Base-by-base conservation (phyloP, 2,113 vertebrate species). In the Rutilus rutilus region DNA sequence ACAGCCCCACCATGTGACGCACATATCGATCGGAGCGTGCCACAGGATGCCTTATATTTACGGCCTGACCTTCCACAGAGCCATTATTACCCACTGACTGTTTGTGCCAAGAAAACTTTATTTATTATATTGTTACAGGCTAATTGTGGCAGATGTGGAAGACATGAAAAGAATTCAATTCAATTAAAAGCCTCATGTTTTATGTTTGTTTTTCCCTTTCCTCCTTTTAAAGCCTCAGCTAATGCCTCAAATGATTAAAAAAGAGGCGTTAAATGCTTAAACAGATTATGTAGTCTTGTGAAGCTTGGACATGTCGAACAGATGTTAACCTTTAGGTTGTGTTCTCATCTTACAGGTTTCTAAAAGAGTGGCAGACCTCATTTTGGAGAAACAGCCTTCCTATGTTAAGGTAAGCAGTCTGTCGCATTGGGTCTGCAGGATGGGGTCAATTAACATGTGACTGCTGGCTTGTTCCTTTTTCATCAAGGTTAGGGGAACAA, bases 361-460 rank as follows among this genome's bases (percentile, higher is more conserved):
- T 86, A 99, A 97, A 94, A 99, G 97, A 93, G 98, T 99, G 47
- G 97, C 98, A 6, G 97, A 99, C 94, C 95, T 99, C 91, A 99
- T 99, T 91, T 95, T 99, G 92, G 98, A 99, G 92, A 99, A 99
- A 89, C 98, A 99, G 90, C 97, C 98, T 19, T 94, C 98, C 7
- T 99, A 99, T 91, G 97, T 99, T 88, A 97, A 99, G 97, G 98
- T 99, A 96, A 93, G 94, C 80, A 4, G 75, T 6, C n/a, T 64
- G 4, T 69, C 42, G 59, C 9, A 6, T 17, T 65, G 5, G 74
- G 27, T 64, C 47, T 9, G 36, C 19, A 3, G 59, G 21, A 54
- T 65, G 27, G 30, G 5, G 54, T 85, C 25, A 73, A 30, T 60
- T 33, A 65, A 52, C 30, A 54, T 80, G 27, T 59, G 21, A 30